Base-by-base conservation (phyloP, 2,113 vertebrate species). In the Haliaeetus leucogaster region DNA sequence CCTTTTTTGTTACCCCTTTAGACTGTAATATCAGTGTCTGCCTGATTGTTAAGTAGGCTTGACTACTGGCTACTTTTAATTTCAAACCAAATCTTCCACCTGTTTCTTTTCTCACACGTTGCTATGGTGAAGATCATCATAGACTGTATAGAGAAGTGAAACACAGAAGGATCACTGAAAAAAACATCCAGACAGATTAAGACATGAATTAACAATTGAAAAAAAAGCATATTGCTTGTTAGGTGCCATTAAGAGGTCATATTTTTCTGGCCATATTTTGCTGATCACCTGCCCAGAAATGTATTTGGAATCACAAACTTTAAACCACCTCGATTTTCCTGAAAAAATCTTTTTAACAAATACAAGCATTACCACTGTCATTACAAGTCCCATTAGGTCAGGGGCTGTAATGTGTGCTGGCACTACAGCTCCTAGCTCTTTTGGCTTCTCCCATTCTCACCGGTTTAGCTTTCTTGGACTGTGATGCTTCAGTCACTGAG, bases 281-380 rank as follows among this genome's bases (percentile, higher is more conserved):
- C 52, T 95, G 79, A 86, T 97, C 84, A 94, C 40, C 88, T 89
- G 72, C 80, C 81, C 89, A 96, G 83, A 98, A 97, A 93, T 67
- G 47, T 73, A 94, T 84, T 59, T 86, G 61, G 67, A 97, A 94
- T 95, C 45, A 66, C 71, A 93, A 96, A 91, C 32, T 88, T 97
- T 67, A 89, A 93, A 82, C 84, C 81, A 66, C 85, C 83, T 96
- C 70, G 32, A 55, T 78, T 95, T 98, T 96, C 89, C 80, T 83
- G 47, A 78, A 30, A 91, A 97, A 97, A 89, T 82, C 63, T 72
- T 82, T 91, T 81, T 74, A 73, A 59, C 13, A 81, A 90, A 83
- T 79, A 42, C 34, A 78, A 77, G 18, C 29, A 25, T 58, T 43
- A 43, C 16, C 13, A 27, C 78, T 93, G 85, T 59, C 66, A 50